These are phyloP conservation scores for Pollenia amentaria DNA, from an alignment of 2,888 invertebrate genomes.

Conservation along the genomic window DNA sequence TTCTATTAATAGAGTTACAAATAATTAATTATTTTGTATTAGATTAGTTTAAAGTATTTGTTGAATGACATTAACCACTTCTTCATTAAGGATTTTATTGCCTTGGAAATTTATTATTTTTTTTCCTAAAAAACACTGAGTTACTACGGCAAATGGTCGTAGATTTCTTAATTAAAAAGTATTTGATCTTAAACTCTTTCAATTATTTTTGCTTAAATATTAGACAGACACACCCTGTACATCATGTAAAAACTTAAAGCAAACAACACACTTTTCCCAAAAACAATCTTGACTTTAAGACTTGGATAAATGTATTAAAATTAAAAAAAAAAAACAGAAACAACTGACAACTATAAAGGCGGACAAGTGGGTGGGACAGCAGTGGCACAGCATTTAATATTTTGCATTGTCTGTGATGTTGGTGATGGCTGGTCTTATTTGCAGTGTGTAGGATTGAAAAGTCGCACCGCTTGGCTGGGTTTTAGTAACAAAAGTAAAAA, in stretches of 20 bases:
- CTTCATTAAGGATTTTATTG: no score
- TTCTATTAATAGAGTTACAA: no score
- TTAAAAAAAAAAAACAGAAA: neutral
- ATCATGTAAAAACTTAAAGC: neutral
- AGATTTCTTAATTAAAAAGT: no score
- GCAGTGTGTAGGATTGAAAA: slow-evolving; percentile 25
- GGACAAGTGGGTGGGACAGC: slow-evolving; percentile 62
- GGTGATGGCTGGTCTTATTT: slow-evolving; percentile 27
- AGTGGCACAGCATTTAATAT: slow-evolving; percentile 55
- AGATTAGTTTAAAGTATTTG: no score
- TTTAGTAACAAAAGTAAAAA: slow-evolving; percentile 32
- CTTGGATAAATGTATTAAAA: slow-evolving; percentile 24
- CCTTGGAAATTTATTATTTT: no score
- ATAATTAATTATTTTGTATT: no score
- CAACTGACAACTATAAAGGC: slow-evolving; percentile 43
- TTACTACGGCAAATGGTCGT: no score
- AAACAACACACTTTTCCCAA: slow-evolving; percentile 5
- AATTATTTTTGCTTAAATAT: neutral
- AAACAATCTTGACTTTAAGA: slow-evolving; percentile 12
- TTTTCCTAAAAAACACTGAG: no score
- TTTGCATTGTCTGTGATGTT: slow-evolving; percentile 43
- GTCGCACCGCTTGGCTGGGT: slow-evolving; percentile 50
- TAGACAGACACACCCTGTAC: slow-evolving; percentile 2
- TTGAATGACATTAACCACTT: no score
- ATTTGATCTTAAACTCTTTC: no score